Evolutionary conservation across 1,140 invertebrate genomes (phyloP).

Genomic region (Cherax quadricarinatus): DNA sequence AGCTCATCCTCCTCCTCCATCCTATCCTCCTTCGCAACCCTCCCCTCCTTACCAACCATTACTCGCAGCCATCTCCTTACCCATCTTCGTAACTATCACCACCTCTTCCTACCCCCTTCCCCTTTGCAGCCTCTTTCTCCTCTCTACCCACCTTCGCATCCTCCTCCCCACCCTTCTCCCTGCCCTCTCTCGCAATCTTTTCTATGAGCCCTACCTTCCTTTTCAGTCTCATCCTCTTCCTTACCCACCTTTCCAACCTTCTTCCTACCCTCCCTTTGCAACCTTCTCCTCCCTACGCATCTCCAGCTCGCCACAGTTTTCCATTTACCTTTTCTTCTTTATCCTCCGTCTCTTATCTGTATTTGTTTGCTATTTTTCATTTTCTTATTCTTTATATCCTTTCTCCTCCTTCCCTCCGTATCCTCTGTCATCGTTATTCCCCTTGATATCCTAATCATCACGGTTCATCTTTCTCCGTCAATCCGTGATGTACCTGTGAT

Average conservation of each 20-base stretch:
- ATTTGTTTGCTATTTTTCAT: neutral
- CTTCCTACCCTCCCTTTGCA: no score
- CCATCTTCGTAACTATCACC: neutral
- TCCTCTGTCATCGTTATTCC: neutral
- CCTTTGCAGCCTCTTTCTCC: neutral
- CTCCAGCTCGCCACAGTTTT: no score
- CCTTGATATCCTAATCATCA: no score
- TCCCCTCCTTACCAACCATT: neutral
- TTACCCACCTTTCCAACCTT: neutral
- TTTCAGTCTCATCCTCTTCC: neutral
- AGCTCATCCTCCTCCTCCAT: neutral
- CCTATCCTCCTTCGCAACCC: neutral
- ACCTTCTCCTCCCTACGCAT: no score
- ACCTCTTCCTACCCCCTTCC: neutral
- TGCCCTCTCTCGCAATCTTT: neutral
- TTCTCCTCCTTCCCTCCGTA: constrained; percentile 5
- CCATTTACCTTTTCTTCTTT: neutral
- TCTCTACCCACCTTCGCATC: neutral
- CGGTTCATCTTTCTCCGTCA: no score
- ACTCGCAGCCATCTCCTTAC: neutral
- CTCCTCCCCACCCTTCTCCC: neutral
- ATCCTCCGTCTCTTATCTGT: no score
- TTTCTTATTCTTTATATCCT: constrained; percentile 21
- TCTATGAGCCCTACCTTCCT: neutral
- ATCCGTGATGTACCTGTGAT: no score